A percentile compares a stretch with the other conserved stretches of the same genome.
These are phyloP conservation scores for Microctenopoma lineatum DNA, from an alignment of 2,797 vertebrate genomes.

Conservation along the genomic window DNA sequence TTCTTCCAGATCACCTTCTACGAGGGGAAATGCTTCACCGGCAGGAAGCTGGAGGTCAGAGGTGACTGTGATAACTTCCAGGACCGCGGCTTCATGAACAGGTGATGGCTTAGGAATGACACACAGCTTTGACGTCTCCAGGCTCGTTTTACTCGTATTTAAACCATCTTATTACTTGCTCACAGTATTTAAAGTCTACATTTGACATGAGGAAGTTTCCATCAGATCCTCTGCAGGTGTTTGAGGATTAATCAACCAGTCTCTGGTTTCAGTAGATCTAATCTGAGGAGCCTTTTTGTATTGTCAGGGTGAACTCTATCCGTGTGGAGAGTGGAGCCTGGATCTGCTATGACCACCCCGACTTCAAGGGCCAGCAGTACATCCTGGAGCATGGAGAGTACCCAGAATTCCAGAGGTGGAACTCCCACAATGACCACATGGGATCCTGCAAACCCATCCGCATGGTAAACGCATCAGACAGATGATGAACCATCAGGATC, in stretches of 20 bases:
- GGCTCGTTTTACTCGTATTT: too few relatives aligned
- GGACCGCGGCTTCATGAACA: slow-evolving; percentile 91
- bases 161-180: too few relatives aligned
- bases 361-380: slow-evolving; percentile 92
- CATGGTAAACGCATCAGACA: slow-evolving; percentile 82
- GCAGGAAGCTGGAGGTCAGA: slow-evolving; percentile 89
- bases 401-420: slow-evolving; percentile 91
- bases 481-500: too few relatives aligned
- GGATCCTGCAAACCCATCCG: slow-evolving; percentile 91
- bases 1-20: slow-evolving; percentile 88
- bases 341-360: slow-evolving; percentile 90
- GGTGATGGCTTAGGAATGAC: slow-evolving; percentile 31
- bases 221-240: too few relatives aligned
- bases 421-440: slow-evolving; percentile 90
- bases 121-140: too few relatives aligned
- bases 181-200: too few relatives aligned
- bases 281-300: neutral
- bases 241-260: too few relatives aligned
- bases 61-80: slow-evolving; percentile 93
- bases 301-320: slow-evolving; percentile 88
- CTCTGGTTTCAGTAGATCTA: too few relatives aligned
- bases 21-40: slow-evolving; percentile 92
- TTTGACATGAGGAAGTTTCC: too few relatives aligned
- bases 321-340: slow-evolving; percentile 89
- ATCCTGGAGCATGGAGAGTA: slow-evolving; percentile 91